A percentile compares a stretch with the other conserved stretches of the same genome.
Conservation (phyloP, 2,797 vertebrate species). For the Pelobates cultripes region DNA sequence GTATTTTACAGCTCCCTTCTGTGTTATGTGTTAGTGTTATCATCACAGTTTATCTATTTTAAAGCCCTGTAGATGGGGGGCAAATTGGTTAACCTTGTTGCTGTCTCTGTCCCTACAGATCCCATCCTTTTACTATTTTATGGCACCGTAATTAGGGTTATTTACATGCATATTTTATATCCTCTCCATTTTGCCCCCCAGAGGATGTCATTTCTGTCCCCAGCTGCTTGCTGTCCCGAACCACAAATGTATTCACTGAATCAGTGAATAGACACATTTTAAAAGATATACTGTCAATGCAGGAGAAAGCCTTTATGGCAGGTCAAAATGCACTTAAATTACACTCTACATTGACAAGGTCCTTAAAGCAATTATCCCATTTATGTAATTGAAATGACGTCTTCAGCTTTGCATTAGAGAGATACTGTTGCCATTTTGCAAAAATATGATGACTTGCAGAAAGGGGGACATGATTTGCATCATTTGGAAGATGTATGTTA, state of each 20-base stretch:
- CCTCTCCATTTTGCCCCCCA: not conserved
- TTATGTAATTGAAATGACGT: no score
- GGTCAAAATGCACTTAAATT: no score
- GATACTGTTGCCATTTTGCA: no score
- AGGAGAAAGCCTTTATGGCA: not conserved
- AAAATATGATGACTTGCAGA: no score
- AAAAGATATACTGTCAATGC: not conserved
- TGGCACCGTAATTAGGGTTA: slow-evolving; percentile 38
- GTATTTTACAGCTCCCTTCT: slow-evolving; percentile 3
- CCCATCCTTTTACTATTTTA: slow-evolving; percentile 5
- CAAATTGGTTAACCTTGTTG: slow-evolving; percentile 46
- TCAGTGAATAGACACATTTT: slow-evolving; percentile 43
- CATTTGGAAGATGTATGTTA: not conserved
- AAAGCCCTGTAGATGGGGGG: not conserved
- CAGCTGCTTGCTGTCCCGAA: slow-evolving; percentile 34
- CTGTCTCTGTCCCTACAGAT: not conserved
- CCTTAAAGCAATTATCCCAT: no score
- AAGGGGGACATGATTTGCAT: no score
- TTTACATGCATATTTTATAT: slow-evolving; percentile 26
- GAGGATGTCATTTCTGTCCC: slow-evolving; percentile 33
- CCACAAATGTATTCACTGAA: slow-evolving; percentile 39
- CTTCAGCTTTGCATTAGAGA: no score
- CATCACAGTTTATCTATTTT: slow-evolving; percentile 3
- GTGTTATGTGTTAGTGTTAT: not conserved
- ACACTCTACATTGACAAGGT: no score